Percentiles rank a stretch among this genome's conserved stretches.
These are phyloP conservation scores for Pampusana beccarii DNA, from an alignment of 2,113 vertebrate species.

Conservation along the genomic window DNA sequence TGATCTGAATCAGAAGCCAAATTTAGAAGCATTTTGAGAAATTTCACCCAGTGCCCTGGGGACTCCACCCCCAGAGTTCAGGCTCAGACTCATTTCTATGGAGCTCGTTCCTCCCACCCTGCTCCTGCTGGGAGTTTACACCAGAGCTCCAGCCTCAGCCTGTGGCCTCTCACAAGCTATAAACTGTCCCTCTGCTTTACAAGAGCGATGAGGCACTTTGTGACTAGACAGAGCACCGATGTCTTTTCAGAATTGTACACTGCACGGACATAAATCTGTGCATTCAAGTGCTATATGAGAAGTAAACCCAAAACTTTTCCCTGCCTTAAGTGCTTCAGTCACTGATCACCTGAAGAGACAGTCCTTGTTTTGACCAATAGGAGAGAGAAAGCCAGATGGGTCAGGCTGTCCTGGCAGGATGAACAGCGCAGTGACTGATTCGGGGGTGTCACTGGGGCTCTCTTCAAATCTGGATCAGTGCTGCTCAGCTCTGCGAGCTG, in stretches of 20 bases:
- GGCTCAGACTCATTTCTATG: not conserved
- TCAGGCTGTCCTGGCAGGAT: not conserved
- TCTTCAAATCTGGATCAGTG: fast-evolving
- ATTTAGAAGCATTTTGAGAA: not conserved
- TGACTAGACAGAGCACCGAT: not conserved
- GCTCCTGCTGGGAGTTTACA: not conserved
- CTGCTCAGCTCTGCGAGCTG: not conserved
- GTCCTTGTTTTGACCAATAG: not conserved
- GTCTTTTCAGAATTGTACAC: not conserved
- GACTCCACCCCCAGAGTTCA: not conserved
- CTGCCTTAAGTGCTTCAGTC: not conserved
- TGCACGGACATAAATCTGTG: not conserved
- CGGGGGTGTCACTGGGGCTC: not conserved
- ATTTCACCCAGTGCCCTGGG: fast-evolving
- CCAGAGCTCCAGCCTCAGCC: not conserved
- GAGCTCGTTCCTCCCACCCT: not conserved
- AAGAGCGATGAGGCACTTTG: not conserved
- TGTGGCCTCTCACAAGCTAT: not conserved
- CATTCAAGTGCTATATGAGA: not conserved
- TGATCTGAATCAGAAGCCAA: not conserved
- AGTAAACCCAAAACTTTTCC: not conserved
- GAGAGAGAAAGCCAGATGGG: not conserved
- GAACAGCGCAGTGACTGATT: not conserved
- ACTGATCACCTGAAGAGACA: not conserved
- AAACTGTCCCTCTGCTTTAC: not conserved